Evolutionary conservation across 64 coral and sea anemone genomes (phyloP), one percentile per base, ranked within the genome.

Genomic region (Trachythela sp.): DNA sequence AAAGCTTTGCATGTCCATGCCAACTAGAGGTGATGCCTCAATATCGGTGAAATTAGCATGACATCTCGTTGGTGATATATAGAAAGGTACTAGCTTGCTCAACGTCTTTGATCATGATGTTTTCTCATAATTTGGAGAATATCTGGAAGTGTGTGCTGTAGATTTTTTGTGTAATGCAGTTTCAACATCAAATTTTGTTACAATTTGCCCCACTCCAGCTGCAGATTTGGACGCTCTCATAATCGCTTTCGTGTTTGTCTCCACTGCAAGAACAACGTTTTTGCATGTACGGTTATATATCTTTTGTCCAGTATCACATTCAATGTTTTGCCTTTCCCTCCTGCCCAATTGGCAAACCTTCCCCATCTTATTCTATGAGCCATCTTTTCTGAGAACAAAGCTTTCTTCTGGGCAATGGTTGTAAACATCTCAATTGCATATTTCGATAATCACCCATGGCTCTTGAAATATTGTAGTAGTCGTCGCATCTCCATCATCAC

Each of bases 361-460:
- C 86, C 91, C 91, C 91, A 92, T 40, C 68, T 83, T 13, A 92
- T 3, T 83, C 86, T 39, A 27, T 88, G 91, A 48, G 91, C 48
- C 43, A 84, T 59, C 83, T 92, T 85, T 68, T 92, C 91, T 18
- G 91, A 92, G 8, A 88, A 48, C 40, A 92, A 83, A 60, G 86
- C 86, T 67, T 92, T 43, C 0, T 76, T 71, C 41, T 94, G 92
- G 9, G 92, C 70, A 87, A 94, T 90, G 48, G 41, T 87, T 13
- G 59, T 70, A 43, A 94, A 84, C 89, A 87, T 84, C 68, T 94
- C 88, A 22, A 94, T n/a, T 6, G 92, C 88, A 94, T 94, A 90
- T 38, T 88, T 94, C 0, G 92, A 93, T 20, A 75, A 86, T 4
- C 31, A 86, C 9, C 26, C 77, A 10, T 26, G 32, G 4, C 83